Evolutionary conservation across 2,888 invertebrate species (phyloP).

Genomic region (Chalcosyrphus nemorum): DNA sequence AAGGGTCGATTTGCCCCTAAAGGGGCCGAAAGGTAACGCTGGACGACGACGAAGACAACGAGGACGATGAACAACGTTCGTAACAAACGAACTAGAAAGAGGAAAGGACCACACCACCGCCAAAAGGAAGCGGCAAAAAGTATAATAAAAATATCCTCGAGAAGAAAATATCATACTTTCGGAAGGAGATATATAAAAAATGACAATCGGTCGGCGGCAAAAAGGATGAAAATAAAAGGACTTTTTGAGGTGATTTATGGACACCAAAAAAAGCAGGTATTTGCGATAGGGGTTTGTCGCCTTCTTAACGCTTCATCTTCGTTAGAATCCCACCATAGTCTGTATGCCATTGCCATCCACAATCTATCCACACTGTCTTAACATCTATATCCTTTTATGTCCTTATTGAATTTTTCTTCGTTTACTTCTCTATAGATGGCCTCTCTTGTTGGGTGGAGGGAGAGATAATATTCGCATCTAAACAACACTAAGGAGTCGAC

Average conservation of each 20-base stretch:
- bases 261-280: slow-evolving; percentile 44
- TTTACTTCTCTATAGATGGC: slow-evolving; percentile 3
- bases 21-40: too few species aligned
- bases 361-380: slow-evolving; percentile 45
- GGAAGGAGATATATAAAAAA: slow-evolving; percentile 44
- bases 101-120: slow-evolving; percentile 29
- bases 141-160: slow-evolving; percentile 30
- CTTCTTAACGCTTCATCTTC: slow-evolving; percentile 66
- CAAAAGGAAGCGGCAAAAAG: background rate
- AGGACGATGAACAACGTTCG: slow-evolving; percentile 2
- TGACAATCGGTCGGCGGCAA: slow-evolving; percentile 59
- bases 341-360: slow-evolving; percentile 40
- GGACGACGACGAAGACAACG: slow-evolving; percentile 22
- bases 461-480: slow-evolving; percentile 20
- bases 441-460: background rate
- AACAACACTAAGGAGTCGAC: slow-evolving; percentile 2
- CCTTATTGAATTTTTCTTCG: slow-evolving; percentile 66
- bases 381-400: slow-evolving; percentile 61
- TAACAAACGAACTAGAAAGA: slow-evolving; percentile 46
- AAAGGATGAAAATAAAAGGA: slow-evolving; percentile 54
- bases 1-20: too few species aligned
- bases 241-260: slow-evolving; percentile 66
- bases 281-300: slow-evolving; percentile 59
- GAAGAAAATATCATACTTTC: slow-evolving; percentile 49
- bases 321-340: slow-evolving; percentile 20